These are phyloP conservation scores for Colletes collaris DNA, from an alignment of 2,888 invertebrate genomes.

Conservation along the genomic window DNA sequence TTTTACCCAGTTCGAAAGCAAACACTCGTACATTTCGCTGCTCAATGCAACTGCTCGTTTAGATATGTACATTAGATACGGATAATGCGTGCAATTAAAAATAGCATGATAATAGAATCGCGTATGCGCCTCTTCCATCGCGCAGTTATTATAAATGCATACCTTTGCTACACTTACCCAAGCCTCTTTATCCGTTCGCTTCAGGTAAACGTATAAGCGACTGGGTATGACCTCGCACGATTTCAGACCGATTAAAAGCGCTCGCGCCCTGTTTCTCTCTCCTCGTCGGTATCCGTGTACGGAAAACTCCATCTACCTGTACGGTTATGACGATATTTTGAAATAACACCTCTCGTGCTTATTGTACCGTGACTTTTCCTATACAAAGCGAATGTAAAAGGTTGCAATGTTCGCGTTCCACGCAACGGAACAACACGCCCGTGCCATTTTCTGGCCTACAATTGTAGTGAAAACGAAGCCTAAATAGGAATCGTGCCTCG, in stretches of 20 bases:
- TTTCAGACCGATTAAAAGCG: constrained; percentile 53
- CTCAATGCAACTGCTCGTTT: not conserved
- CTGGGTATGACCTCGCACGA: constrained; percentile 47
- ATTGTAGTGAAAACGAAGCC: constrained; percentile 55
- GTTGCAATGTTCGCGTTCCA: constrained; percentile 28
- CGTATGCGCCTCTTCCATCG: not conserved
- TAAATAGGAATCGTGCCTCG: constrained; percentile 25
- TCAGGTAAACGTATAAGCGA: constrained; percentile 22
- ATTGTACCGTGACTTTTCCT: constrained; percentile 65
- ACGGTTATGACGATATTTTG: constrained; percentile 50
- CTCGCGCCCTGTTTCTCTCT: not conserved
- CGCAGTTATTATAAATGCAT: constrained; percentile 7
- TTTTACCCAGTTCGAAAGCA: not conserved
- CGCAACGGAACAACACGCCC: constrained; percentile 31
- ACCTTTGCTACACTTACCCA: constrained; percentile 3
- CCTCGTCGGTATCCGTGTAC: not conserved
- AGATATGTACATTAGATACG: not conserved
- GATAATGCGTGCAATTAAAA: not conserved
- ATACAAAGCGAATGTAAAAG: constrained; percentile 46
- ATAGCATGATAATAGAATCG: not conserved
- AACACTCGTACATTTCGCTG: not conserved
- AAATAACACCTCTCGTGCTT: constrained; percentile 58
- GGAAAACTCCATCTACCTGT: constrained; percentile 6
- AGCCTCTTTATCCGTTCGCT: constrained; percentile 17
- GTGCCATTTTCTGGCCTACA: constrained; percentile 46